Conservation (phyloP, 2,797 vertebrate species). For the Syndactyla subalaris region DNA sequence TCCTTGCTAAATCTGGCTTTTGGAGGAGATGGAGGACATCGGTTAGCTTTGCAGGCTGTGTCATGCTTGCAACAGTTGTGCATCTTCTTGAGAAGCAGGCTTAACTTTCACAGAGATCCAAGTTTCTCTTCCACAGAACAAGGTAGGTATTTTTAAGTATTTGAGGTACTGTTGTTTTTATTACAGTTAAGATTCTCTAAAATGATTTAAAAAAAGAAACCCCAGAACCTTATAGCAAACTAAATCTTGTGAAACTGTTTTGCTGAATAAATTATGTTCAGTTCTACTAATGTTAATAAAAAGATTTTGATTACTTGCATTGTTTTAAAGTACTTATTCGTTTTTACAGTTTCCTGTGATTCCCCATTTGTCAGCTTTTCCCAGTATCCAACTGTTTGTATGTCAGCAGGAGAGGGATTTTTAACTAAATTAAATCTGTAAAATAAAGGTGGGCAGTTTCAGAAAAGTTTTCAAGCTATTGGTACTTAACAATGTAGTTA, state of each 20-base stretch:
- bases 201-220: neutral
- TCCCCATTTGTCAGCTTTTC: neutral
- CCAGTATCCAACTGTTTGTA: neutral
- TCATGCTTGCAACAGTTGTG: slow-evolving; percentile 91
- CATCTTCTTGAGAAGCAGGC: slow-evolving; percentile 82
- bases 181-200: neutral
- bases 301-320: neutral
- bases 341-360: neutral
- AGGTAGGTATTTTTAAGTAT: slow-evolving; percentile 72
- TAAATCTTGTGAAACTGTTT: neutral
- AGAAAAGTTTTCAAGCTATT: neutral
- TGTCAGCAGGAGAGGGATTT: neutral
- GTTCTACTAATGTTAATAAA: neutral
- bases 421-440: neutral
- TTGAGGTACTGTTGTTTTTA: neutral
- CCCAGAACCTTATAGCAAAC: neutral
- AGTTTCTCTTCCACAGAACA: slow-evolving; percentile 89
- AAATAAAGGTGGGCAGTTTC: neutral
- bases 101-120: slow-evolving; percentile 93
- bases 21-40: slow-evolving; percentile 81
- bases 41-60: slow-evolving; percentile 84
- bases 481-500: neutral
- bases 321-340: neutral
- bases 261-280: neutral
- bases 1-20: slow-evolving; percentile 84